Evolutionary conservation across 2,113 vertebrate genomes (phyloP), one percentile per base, ranked within the genome.

Genomic region (Nematolebias whitei): DNA sequence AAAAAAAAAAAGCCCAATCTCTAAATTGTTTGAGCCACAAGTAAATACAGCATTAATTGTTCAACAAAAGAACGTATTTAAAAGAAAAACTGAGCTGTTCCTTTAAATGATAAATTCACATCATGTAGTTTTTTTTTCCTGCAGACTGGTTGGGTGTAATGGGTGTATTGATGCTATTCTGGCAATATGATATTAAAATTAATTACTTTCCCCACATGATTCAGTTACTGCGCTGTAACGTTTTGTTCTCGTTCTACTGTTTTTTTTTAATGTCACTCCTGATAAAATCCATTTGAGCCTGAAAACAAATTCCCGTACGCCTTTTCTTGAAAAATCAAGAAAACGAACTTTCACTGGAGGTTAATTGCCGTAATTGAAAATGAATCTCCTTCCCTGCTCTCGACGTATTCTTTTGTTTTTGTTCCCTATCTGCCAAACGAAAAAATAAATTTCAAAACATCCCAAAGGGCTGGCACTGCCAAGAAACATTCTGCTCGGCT

Each of bases 351-450:
- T 78, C 50, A 55, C 79, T 60, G 9, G 13, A 73, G 87, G 86
- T 91, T 88, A 88, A 90, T 88, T 87, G 69, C 69, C 39, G 51
- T 29, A 59, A 81, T 88, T 84, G 63, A 87, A 81, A 73, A 49
- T 68, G 22, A 61, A 3, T 67, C 76, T 74, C 70, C 54, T 83
- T 81, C 82, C 24, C 56, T 9, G 0, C 38, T 66, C 59, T 76
- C 81, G 59, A 81, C 70, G 75, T 69, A 78, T 73, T 75, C 59
- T 48, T 65, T 68, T 63, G n/a, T n/a, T 66, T 71, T 75, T 78
- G 67, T 85, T 74, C 87, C 74, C 50, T 40, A 50, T 71, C 70
- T 73, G 68, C 53, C 69, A 78, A 78, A 85, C 59, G 57, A 75
- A 77, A 63, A 85, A 87, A 84, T 57, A 74, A 83, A n/a, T n/a